phyloP scores from a whole-genome alignment of 2,113 vertebrate species.

The Burhinus oedicnemus region DNA sequence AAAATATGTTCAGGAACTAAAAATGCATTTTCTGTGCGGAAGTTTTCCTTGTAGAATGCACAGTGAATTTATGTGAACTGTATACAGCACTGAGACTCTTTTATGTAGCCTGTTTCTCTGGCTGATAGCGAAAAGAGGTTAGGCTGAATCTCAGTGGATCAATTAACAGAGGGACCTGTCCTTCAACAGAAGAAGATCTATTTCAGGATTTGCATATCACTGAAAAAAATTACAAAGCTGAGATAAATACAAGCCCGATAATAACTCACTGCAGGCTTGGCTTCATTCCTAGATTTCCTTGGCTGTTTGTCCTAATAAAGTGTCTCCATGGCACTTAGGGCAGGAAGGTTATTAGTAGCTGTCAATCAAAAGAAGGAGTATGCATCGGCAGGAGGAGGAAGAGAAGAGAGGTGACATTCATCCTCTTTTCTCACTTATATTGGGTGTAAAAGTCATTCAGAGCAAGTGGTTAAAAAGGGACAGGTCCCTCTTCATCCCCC shows the following conservation, averaged over 20 bases:
- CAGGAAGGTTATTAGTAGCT: constrained; percentile 91
- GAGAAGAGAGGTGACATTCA: constrained; percentile 85
- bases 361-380: constrained; percentile 88
- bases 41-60: constrained; percentile 65
- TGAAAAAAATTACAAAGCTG: constrained; percentile 88
- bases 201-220: constrained; percentile 91
- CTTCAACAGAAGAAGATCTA: constrained; percentile 88
- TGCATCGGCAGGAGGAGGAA: constrained; percentile 77
- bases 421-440: constrained; percentile 79
- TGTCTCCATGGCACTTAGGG: constrained; percentile 87
- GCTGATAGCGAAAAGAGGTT: constrained; percentile 84
- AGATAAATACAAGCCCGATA: constrained; percentile 86
- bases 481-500: constrained; percentile 74
- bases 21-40: constrained; percentile 61
- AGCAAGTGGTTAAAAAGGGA: constrained; percentile 83
- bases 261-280: constrained; percentile 93
- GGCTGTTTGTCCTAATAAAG: constrained; percentile 91
- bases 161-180: constrained; percentile 92
- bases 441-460: constrained; percentile 82
- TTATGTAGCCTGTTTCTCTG: constrained; percentile 80
- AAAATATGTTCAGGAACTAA: constrained; percentile 62
- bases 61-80: constrained; percentile 79
- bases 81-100: constrained; percentile 74
- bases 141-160: constrained; percentile 90
- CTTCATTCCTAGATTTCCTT: constrained; percentile 89